Percentiles rank a stretch among this genome's conserved stretches.
Conservation (phyloP, 2,113 vertebrate genomes). For the Brachyhypopomus occidentalis region DNA sequence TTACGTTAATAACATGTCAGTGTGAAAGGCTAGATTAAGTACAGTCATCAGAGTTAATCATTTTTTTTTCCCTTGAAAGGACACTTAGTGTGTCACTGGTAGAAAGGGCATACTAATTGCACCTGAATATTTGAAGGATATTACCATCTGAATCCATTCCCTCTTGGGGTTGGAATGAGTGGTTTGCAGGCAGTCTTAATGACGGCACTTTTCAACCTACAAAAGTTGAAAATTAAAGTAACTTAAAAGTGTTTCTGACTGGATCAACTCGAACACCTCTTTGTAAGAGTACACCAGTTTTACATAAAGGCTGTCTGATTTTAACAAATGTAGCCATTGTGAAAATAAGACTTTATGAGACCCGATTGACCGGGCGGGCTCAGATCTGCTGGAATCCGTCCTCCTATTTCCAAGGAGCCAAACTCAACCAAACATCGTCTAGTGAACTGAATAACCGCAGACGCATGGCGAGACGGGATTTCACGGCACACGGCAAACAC, state of each 20-base stretch:
- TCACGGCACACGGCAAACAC: not conserved
- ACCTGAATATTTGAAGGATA: not conserved
- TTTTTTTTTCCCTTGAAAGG: not conserved
- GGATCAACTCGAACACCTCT: not conserved
- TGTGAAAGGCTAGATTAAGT: not conserved
- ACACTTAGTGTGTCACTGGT: conserved; percentile 12
- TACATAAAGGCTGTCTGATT: not conserved
- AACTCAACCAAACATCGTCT: not conserved
- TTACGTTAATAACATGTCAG: conserved; percentile 13
- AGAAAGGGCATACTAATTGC: conserved; percentile 11
- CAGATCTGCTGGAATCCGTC: not conserved
- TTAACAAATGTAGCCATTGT: not conserved
- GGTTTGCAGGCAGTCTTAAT: not conserved
- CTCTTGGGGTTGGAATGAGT: not conserved
- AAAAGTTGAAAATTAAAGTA: not conserved
- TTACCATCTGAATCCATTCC: conserved; percentile 4
- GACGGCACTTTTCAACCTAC: not conserved
- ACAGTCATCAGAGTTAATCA: not conserved
- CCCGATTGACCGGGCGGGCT: not conserved
- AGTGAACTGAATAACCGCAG: not conserved
- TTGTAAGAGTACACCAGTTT: not conserved
- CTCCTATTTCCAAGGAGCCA: not conserved
- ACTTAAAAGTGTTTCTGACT: not conserved
- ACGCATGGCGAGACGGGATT: not conserved
- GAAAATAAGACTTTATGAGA: not conserved